Evolutionary conservation across 2,888 invertebrate genomes (phyloP), one percentile per base, ranked within the genome.

Genomic region (Ashinkailepas kermadecensis): DNA sequence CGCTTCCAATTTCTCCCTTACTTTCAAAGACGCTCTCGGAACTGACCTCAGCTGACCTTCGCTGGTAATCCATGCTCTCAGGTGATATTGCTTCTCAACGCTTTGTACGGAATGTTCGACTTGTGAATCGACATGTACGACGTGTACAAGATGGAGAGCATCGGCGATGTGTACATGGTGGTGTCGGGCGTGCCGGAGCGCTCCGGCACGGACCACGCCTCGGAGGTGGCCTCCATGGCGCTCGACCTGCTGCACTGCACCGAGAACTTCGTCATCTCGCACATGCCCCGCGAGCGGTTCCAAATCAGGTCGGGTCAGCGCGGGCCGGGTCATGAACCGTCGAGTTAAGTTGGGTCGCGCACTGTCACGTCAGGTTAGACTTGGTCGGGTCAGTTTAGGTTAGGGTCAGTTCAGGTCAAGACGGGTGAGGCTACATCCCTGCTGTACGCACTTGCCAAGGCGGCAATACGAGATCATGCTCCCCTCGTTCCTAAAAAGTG

Each of bases 61-160:
- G 39, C 39, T 4, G 39, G 39, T 4, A 1, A 39, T 39, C 39
- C 39, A 1, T 4, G 39, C 39, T 4, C 85, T 18, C 85, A 89
- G 87, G 88, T 89, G n/a, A 89, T 90, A 64, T 87, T 87, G 62
- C 91, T 93, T 89, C 89, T 93, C 83, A 93, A 93, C 86, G 91
- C 91, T 86, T 88, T 93, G 21, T 93, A 93, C 88, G 91, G 91
- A 56, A 89, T 92, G 82, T 93, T 93, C 86, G 93, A 93, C 85
- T 90, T 91, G 80, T 91, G 91, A 83, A 92, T 93, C 85, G 90
- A 90, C 86, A 90, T 91, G 84, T 92, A 92, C 86, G 91, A 92
- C 84, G 93, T 93, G 0, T 93, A 93, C 87, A 93, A 93, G 85
- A 92, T 93, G 78, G 91, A 91, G 85, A 91, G 86, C 18, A 86